Evolutionary conservation across 2,797 vertebrate genomes (phyloP).

Genomic region (Psittacula echo): DNA sequence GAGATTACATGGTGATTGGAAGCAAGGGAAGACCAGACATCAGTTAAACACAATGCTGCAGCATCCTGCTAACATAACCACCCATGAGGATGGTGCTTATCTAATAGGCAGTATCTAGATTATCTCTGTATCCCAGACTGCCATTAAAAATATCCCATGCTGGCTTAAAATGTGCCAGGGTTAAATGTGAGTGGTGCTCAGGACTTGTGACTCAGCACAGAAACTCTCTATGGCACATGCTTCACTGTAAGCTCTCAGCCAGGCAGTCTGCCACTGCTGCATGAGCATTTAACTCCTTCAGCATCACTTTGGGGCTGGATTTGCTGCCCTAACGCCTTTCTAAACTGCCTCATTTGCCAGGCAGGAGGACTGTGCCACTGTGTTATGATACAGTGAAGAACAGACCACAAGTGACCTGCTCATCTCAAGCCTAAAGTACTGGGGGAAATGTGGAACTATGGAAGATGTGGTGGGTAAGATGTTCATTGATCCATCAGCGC

Average conservation of each 20-base stretch:
- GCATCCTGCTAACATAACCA: background rate
- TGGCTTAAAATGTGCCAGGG: background rate
- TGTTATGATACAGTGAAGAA: background rate
- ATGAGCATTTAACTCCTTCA: background rate
- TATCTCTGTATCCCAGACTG: background rate
- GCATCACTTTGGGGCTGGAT: fast-evolving
- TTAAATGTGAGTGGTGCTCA: background rate
- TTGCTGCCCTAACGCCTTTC: background rate
- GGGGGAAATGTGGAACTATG: background rate
- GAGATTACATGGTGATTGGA: background rate
- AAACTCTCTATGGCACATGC: background rate
- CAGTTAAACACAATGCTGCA: background rate
- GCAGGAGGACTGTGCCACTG: background rate
- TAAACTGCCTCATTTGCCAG: background rate
- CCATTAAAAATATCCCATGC: background rate
- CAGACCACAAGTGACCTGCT: background rate
- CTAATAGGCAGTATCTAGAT: background rate
- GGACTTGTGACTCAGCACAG: background rate
- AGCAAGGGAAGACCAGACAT: background rate
- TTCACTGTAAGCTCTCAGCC: background rate
- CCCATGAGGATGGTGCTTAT: background rate
- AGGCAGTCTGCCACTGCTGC: background rate
- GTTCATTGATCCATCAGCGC: background rate
- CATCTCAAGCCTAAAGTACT: fast-evolving
- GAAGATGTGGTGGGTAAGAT: background rate